A percentile compares a stretch with the other conserved stretches of the same genome.
phyloP scores from a whole-genome alignment of 2,888 invertebrate genomes.

The Maniola hyperantus region DNA sequence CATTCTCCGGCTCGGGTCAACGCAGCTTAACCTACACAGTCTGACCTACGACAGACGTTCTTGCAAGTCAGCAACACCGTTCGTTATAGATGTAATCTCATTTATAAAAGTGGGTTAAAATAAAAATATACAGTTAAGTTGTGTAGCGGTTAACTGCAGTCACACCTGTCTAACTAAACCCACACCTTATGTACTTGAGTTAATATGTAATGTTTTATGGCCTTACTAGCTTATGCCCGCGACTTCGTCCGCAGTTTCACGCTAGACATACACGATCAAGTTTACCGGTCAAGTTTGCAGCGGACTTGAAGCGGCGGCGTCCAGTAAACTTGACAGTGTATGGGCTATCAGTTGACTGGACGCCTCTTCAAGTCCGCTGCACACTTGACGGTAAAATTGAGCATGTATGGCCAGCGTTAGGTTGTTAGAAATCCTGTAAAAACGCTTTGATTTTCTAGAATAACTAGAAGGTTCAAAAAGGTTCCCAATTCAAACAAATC shows the following conservation, averaged over 20 bases:
- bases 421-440: too few relatives aligned
- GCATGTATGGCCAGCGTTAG: too few relatives aligned
- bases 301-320: too few relatives aligned
- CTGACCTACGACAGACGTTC: not conserved
- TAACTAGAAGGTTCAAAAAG: too few relatives aligned
- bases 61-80: not conserved
- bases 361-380: too few relatives aligned
- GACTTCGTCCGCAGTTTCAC: not conserved
- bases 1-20: not conserved
- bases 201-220: not conserved
- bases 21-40: not conserved
- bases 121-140: constrained; percentile 8
- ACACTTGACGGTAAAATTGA: too few relatives aligned
- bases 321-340: too few relatives aligned
- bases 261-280: too few relatives aligned
- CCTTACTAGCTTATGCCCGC: not conserved
- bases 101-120: constrained; percentile 8
- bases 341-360: too few relatives aligned
- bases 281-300: too few relatives aligned
- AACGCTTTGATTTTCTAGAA: too few relatives aligned
- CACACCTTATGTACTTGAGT: not conserved
- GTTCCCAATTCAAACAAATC: too few relatives aligned
- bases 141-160: not conserved
- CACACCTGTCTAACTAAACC: constrained; percentile 7
- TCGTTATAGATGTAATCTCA: not conserved